Evolutionary conservation across 2,797 vertebrate species (phyloP), one percentile per base, ranked within the genome.

Genomic region (Eurystomus glaucurus): DNA sequence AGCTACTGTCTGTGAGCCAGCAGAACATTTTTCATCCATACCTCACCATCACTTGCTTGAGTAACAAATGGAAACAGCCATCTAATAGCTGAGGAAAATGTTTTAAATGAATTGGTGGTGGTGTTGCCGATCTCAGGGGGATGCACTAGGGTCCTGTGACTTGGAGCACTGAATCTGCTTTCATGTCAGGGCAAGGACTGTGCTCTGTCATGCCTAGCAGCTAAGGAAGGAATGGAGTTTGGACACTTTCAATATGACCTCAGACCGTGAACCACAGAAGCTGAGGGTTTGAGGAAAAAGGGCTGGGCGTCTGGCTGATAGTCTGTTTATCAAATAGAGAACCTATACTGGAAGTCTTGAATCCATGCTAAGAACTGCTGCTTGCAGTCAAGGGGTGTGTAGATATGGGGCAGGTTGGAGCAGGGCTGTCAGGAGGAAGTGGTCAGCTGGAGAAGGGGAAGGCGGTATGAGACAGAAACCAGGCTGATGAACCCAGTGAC

Each of bases 301-400:
- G 22, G 14, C 28, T 55, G 41, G 41, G 28, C 11, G 17, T 57
- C 61, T 61, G 51, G 2, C 35, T 66, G 29, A 39, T 0, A 5
- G 9, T 39, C 0, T 37, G 37, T 37, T 37, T 37, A 37, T 37
- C 37, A 37, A 37, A 37, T 37, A 37, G 64, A 52, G 46, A 74
- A 13, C 4, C 17, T 51, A 23, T 10, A 2, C 26, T 65, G 41
- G 10, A 77, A 66, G 18, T 26, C 8, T 43, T 0, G 1, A 18
- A 62, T 70, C 29, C 3, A 1, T 35, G 33, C 28, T 69, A 55
- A 46, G 72, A 72, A 46, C 25, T 61, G 17, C 37, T 77, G 21
- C 51, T 55, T 51, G n/a, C 29, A 60, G 22, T 35, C 5, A 5
- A 81, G 16, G 21, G 11, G 12, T 17, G 10, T 20, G 29, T 35